Evolutionary conservation across 2,113 vertebrate genomes (phyloP).

Genomic region (Tenebrosternarchus preto): DNA sequence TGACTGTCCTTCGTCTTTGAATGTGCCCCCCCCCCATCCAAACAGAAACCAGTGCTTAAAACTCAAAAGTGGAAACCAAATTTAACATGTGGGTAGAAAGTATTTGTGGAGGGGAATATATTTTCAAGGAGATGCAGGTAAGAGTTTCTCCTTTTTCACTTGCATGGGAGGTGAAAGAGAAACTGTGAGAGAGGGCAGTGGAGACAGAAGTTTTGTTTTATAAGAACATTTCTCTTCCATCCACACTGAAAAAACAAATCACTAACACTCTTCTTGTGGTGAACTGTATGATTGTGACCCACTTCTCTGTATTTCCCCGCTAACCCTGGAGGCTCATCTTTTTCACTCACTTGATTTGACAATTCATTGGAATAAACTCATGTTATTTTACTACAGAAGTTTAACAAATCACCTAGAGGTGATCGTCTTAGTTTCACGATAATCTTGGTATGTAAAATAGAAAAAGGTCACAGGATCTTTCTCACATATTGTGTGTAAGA

Average conservation of each 20-base stretch:
- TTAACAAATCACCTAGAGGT: too few relatives aligned
- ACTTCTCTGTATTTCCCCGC: constrained; percentile 23
- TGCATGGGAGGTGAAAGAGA: constrained; percentile 30
- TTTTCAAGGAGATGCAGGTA: background rate
- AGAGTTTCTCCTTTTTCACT: constrained; percentile 28
- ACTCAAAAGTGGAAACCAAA: background rate
- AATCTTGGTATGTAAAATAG: too few relatives aligned
- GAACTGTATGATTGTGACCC: background rate
- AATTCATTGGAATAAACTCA: too few relatives aligned
- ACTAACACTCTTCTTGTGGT: constrained; percentile 31
- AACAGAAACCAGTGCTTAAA: background rate
- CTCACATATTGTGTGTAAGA: background rate
- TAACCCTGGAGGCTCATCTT: background rate
- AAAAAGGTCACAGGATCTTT: too few relatives aligned
- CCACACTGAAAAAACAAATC: background rate
- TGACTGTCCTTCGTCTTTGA: too few relatives aligned
- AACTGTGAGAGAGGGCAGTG: background rate
- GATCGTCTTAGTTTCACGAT: too few relatives aligned
- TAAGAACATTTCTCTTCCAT: constrained; percentile 1
- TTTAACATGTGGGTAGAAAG: constrained; percentile 10
- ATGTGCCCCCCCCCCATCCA: too few relatives aligned
- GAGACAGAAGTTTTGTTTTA: background rate
- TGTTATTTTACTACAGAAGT: too few relatives aligned
- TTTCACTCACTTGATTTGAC: too few relatives aligned
- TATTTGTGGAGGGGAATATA: constrained; percentile 11